phyloP scores from a whole-genome alignment of 2,113 vertebrate genomes.

The Hepsetus odoe region DNA sequence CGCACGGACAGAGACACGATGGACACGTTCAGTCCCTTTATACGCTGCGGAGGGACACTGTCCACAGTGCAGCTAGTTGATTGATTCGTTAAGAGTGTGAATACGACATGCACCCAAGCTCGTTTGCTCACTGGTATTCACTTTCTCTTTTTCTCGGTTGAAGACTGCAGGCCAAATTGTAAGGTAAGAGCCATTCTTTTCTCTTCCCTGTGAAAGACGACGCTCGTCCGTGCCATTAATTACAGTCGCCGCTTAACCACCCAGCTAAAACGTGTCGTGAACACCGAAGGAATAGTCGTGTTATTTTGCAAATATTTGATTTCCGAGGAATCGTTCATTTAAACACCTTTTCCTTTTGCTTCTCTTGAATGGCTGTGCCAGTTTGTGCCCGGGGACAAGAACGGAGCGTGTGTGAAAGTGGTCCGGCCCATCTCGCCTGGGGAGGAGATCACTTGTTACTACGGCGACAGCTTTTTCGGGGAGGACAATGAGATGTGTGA shows the following conservation, averaged over 20 bases:
- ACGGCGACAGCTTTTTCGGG: conserved; percentile 91
- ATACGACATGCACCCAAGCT: not conserved
- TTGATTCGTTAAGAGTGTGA: not conserved
- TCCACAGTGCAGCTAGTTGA: not conserved
- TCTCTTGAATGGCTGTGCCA: conserved; percentile 50
- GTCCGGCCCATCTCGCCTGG: conserved; percentile 87
- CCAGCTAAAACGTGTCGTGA: no score
- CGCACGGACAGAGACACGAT: not conserved
- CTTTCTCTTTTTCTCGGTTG: conserved; percentile 15
- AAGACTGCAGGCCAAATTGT: conserved; percentile 93
- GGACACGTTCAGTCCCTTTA: not conserved
- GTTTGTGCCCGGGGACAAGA: conserved; percentile 86
- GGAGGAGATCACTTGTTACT: conserved; percentile 94
- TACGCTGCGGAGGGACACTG: not conserved
- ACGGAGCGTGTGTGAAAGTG: conserved; percentile 87
- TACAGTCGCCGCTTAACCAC: no score
- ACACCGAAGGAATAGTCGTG: no score
- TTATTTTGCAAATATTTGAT: no score
- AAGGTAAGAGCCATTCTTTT: conserved; percentile 77
- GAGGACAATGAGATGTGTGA: conserved; percentile 93
- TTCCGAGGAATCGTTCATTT: no score
- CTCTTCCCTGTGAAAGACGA: no score
- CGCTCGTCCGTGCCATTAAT: no score
- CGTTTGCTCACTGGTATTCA: not conserved
- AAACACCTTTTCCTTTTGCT: not conserved